Conservation (phyloP, 2,888 invertebrate species). For the Scelioninae gen. 1 region DNA sequence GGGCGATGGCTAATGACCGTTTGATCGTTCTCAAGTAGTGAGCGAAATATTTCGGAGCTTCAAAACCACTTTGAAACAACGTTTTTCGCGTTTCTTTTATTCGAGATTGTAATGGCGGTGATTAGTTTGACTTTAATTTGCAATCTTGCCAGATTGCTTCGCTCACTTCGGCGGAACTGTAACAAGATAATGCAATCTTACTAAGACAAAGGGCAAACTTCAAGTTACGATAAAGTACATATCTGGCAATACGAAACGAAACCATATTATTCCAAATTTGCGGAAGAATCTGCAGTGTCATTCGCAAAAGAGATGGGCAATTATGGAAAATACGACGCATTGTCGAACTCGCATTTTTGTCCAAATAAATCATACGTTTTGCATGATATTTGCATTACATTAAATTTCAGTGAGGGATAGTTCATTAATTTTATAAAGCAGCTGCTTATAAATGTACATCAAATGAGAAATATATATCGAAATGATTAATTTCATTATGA, state of each 20-base stretch:
- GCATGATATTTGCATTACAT: conserved; percentile 37
- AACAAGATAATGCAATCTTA: conserved; percentile 42
- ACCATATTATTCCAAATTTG: conserved; percentile 57
- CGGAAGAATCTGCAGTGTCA: conserved; percentile 43
- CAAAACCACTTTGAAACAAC: conserved; percentile 30
- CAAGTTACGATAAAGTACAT: conserved; percentile 64
- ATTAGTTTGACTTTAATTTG: conserved; percentile 63
- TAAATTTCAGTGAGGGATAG: background rate
- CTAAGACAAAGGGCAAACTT: conserved; percentile 56
- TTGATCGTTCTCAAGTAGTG: conserved; percentile 50
- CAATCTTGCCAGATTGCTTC: conserved; percentile 59
- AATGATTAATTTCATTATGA: no score
- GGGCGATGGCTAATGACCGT: conserved; percentile 55
- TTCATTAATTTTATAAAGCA: no score
- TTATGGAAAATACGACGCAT: conserved; percentile 32
- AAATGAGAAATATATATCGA: no score
- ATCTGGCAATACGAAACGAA: conserved; percentile 64
- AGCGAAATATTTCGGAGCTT: conserved; percentile 27
- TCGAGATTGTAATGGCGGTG: conserved; percentile 32
- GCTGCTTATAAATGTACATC: no score
- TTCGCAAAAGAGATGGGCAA: conserved; percentile 29
- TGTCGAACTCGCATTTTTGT: conserved; percentile 28
- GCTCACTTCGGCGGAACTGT: conserved; percentile 47
- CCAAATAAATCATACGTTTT: conserved; percentile 39
- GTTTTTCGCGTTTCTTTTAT: conserved; percentile 35